A percentile compares a stretch with the other conserved stretches of the same genome.
Conservation (phyloP, 1,140 invertebrate genomes). For the Zaprionus capensis region DNA sequence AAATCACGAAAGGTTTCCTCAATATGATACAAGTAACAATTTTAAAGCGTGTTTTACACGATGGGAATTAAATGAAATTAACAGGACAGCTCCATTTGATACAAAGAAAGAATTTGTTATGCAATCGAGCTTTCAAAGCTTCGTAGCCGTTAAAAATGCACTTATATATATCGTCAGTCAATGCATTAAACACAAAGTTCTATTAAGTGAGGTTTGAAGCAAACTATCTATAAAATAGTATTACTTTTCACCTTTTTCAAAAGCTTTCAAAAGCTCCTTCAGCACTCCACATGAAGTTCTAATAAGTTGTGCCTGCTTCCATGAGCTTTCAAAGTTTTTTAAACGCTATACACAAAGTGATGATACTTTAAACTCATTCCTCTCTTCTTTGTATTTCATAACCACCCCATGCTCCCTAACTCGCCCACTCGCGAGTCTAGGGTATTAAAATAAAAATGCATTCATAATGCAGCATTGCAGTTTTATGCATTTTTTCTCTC, state of each 20-base stretch:
- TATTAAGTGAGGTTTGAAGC: no score
- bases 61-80: no score
- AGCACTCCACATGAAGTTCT: neutral
- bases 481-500: conserved; percentile 29
- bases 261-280: neutral
- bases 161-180: no score
- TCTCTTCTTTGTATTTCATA: neutral
- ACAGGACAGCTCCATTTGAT: no score
- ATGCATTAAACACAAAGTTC: no score
- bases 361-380: neutral
- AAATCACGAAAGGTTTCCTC: neutral
- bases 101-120: no score
- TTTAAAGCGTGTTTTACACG: neutral
- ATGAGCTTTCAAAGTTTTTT: neutral
- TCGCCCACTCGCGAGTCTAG: neutral
- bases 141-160: no score
- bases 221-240: no score
- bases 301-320: neutral
- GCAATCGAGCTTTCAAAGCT: neutral
- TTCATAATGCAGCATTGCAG: conserved; percentile 70
- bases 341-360: neutral
- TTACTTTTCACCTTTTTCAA: neutral
- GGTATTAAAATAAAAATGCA: conserved; percentile 47
- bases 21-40: neutral
- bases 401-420: neutral